Evolutionary conservation across 2,797 vertebrate genomes (phyloP).

Genomic region (Acipenser transmontanus): DNA sequence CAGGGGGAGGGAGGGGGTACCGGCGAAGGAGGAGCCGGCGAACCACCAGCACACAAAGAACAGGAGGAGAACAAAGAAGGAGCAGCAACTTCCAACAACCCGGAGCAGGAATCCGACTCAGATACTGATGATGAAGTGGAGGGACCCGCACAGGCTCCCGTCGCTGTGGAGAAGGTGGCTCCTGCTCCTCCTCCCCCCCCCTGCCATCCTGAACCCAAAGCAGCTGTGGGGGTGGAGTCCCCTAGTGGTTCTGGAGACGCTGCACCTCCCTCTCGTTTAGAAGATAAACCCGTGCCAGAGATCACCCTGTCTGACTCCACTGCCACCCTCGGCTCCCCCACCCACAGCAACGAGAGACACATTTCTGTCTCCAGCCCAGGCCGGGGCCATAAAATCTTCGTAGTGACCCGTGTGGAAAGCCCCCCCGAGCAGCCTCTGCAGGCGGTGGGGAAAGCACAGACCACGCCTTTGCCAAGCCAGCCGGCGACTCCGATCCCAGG

Average conservation of each 20-base stretch:
- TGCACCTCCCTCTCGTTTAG: background rate
- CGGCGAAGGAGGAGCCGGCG: background rate
- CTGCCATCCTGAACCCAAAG: background rate
- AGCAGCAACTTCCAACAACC: background rate
- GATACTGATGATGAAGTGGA: constrained; percentile 70
- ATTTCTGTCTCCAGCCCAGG: constrained; percentile 87
- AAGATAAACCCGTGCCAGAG: background rate
- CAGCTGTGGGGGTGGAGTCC: background rate
- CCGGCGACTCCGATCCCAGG: background rate
- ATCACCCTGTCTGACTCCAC: constrained; percentile 27
- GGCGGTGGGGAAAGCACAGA: constrained; percentile 14
- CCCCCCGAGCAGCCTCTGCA: constrained; percentile 59
- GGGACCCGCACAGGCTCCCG: constrained; percentile 22
- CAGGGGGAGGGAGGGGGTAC: constrained; percentile 19
- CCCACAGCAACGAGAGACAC: constrained; percentile 54
- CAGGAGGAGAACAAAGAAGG: background rate
- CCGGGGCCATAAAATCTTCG: constrained; percentile 84
- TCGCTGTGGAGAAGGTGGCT: background rate
- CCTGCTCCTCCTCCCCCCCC: background rate
- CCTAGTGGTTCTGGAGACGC: background rate
- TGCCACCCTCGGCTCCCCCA: constrained; percentile 40
- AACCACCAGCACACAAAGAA: background rate
- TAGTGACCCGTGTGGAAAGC: constrained; percentile 87
- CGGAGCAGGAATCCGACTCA: constrained; percentile 59
- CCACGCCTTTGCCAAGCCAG: constrained; percentile 13